phyloP scores from a whole-genome alignment of 2,888 invertebrate genomes.

The Andrena praecox region DNA sequence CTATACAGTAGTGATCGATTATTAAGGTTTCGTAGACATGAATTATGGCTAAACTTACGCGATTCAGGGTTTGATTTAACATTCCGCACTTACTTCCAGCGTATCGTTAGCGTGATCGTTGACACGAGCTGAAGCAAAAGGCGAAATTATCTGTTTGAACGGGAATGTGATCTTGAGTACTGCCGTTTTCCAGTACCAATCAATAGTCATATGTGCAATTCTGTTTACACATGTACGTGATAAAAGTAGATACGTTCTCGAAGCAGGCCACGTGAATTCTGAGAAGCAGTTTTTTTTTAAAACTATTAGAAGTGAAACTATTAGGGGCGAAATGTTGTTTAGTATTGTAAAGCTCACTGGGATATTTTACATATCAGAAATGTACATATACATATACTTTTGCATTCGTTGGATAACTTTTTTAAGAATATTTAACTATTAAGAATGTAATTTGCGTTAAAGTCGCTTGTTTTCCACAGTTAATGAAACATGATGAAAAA shows the following conservation, averaged over 20 bases:
- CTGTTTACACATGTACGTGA: background rate
- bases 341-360: background rate
- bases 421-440: background rate
- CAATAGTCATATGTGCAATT: background rate
- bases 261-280: background rate
- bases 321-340: background rate
- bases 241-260: background rate
- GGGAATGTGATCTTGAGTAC: slow-evolving; percentile 28
- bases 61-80: slow-evolving; percentile 48
- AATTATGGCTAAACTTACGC: slow-evolving; percentile 59
- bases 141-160: slow-evolving; percentile 22
- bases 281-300: background rate
- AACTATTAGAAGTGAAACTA: background rate
- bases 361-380: background rate
- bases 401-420: background rate
- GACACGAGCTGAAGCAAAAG: slow-evolving; percentile 16
- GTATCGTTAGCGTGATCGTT: slow-evolving; percentile 42
- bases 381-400: background rate
- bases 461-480: too few relatives aligned
- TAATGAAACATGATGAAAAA: too few relatives aligned
- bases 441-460: too few relatives aligned
- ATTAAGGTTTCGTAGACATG: slow-evolving; percentile 52
- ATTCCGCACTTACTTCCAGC: slow-evolving; percentile 14
- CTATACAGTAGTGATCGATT: slow-evolving; percentile 46
- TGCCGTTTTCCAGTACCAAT: slow-evolving; percentile 18